A percentile compares a stretch with the other conserved stretches of the same genome.
These are phyloP conservation scores for Theodoxus fluviatilis DNA, from an alignment of 2,888 invertebrate genomes.

Conservation along the genomic window DNA sequence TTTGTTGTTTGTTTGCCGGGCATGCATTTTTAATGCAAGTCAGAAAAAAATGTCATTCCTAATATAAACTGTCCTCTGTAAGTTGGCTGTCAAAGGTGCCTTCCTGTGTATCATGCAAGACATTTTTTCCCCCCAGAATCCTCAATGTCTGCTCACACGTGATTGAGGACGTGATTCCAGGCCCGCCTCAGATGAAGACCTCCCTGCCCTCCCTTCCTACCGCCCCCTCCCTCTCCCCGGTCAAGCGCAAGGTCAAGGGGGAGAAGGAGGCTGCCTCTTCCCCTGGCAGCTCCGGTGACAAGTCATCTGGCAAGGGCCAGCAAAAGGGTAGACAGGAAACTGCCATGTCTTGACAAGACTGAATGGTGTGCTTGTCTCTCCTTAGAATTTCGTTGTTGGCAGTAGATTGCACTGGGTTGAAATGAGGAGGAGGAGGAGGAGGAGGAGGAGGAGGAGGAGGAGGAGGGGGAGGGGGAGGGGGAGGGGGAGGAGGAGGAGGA, in stretches of 20 bases:
- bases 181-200: conserved; percentile 69
- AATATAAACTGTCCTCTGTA: too few species aligned
- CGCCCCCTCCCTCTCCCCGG: conserved; percentile 65
- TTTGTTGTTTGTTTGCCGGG: too few species aligned
- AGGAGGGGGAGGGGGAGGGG: too few species aligned
- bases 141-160: conserved; percentile 80
- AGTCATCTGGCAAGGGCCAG: conserved; percentile 40
- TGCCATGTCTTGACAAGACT: too few species aligned
- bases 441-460: background rate
- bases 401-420: too few species aligned
- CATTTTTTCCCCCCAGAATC: conserved; percentile 63
- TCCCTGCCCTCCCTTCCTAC: conserved; percentile 65
- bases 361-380: too few species aligned
- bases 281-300: conserved; percentile 36
- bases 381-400: too few species aligned
- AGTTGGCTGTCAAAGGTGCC: too few species aligned
- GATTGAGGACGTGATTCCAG: conserved; percentile 73
- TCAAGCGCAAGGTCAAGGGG: conserved; percentile 64
- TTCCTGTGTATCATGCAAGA: background rate
- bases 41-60: too few species aligned
- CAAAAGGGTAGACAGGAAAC: conserved; percentile 45
- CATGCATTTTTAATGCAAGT: too few species aligned
- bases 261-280: conserved; percentile 44
- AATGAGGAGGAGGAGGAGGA: background rate
- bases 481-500: too few species aligned